These are phyloP conservation scores for Phytoseiulus persimilis DNA, from an alignment of 2,888 invertebrate species.

Conservation along the genomic window DNA sequence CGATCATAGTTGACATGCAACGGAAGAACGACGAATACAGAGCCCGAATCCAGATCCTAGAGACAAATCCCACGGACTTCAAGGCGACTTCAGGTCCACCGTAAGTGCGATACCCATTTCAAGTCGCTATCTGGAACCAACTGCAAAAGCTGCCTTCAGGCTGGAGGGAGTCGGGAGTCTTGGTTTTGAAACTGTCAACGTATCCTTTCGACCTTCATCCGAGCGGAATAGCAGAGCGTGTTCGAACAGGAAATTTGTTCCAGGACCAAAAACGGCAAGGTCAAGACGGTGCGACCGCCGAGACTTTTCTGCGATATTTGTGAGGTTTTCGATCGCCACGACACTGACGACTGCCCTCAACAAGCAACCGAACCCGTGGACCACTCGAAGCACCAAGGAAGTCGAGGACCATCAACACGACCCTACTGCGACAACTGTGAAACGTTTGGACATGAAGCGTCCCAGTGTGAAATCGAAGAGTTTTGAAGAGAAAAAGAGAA, in stretches of 20 bases:
- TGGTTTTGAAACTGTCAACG: too few relatives aligned
- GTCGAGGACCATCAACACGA: conserved; percentile 53
- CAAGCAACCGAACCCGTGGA: conserved; percentile 60
- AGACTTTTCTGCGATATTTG: conserved; percentile 94
- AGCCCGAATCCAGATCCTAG: conserved; percentile 68
- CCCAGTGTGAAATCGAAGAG: conserved; percentile 76
- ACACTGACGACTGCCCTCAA: conserved; percentile 90
- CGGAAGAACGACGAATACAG: conserved; percentile 76
- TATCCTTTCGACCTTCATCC: too few relatives aligned
- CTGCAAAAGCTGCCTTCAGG: too few relatives aligned
- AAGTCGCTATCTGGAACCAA: too few relatives aligned
- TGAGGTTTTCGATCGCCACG: conserved; percentile 89
- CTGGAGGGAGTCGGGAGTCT: too few relatives aligned
- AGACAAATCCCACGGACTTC: conserved; percentile 57
- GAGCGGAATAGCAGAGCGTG: neutral
- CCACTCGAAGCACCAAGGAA: conserved; percentile 45
- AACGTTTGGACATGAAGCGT: conserved; percentile 79
- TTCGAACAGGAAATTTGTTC: neutral
- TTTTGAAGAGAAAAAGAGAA: neutral
- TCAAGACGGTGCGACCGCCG: conserved; percentile 55
- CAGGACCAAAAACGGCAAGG: neutral
- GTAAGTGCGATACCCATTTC: too few relatives aligned
- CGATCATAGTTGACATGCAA: conserved; percentile 92
- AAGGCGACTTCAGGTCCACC: neutral
- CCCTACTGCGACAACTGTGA: conserved; percentile 90